Conservation (phyloP, 64 coral and sea anemone genomes). For the Platygyra sinensis region DNA sequence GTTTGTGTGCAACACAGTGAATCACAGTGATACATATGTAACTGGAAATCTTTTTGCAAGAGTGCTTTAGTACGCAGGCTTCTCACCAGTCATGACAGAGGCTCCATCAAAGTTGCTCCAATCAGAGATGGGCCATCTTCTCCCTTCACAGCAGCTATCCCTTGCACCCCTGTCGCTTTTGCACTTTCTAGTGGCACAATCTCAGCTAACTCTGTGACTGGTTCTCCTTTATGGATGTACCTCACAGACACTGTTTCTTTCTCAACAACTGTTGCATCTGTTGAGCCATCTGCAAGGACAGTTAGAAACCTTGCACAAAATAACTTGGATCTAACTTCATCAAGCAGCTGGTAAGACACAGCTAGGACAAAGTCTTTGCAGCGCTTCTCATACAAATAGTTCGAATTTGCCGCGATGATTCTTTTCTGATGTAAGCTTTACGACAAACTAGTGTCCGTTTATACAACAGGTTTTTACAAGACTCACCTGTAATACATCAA, state of each 20-base stretch:
- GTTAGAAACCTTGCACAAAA: slow-evolving; percentile 29
- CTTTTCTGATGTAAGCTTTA: too few species aligned
- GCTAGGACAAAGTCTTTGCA: slow-evolving; percentile 54
- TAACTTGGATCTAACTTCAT: slow-evolving; percentile 46
- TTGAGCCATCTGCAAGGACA: slow-evolving; percentile 13
- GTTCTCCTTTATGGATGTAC: slow-evolving; percentile 30
- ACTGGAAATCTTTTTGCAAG: slow-evolving; percentile 33
- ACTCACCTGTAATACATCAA: too few species aligned
- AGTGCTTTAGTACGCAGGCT: slow-evolving; percentile 17
- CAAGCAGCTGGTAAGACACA: slow-evolving; percentile 32
- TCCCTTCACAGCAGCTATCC: slow-evolving; percentile 1
- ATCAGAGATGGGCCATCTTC: slow-evolving; percentile 14
- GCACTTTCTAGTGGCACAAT: slow-evolving; percentile 19
- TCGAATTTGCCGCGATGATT: too few species aligned
- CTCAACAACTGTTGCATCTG: slow-evolving; percentile 20
- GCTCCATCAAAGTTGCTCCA: slow-evolving; percentile 37
- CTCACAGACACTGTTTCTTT: slow-evolving; percentile 25
- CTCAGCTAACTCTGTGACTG: slow-evolving; percentile 23
- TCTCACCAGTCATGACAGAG: slow-evolving; percentile 18
- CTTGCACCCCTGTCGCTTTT: slow-evolving; percentile 8
- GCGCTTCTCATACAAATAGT: too few species aligned
- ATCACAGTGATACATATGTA: slow-evolving; percentile 27
- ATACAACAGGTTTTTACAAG: too few species aligned
- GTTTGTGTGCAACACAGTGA: slow-evolving; percentile 63
- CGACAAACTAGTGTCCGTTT: too few species aligned